phyloP scores from a whole-genome alignment of 2,888 invertebrate genomes.

The Clivina fossor region DNA sequence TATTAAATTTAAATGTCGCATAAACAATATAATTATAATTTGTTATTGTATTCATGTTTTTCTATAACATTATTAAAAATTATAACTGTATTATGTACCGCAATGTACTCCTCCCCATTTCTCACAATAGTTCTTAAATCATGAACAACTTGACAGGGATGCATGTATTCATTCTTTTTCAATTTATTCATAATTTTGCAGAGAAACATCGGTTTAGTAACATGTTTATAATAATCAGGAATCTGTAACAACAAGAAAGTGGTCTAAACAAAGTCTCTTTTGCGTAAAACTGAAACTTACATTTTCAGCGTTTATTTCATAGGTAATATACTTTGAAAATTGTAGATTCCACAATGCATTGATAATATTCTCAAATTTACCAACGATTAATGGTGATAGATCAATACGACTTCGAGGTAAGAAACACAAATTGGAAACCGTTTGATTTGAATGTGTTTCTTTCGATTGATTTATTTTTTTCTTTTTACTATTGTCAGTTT shows the following conservation, averaged over 20 bases:
- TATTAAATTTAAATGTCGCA: too few species aligned
- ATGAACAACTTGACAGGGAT: constrained; percentile 69
- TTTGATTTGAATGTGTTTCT: constrained; percentile 49
- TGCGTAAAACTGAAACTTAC: too few species aligned
- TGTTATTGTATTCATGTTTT: too few species aligned
- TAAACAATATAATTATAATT: too few species aligned
- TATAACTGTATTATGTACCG: too few species aligned
- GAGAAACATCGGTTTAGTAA: constrained; percentile 66
- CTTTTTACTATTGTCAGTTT: too few species aligned
- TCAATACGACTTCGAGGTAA: constrained; percentile 47
- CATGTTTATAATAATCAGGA: constrained; percentile 64
- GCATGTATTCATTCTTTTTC: constrained; percentile 65
- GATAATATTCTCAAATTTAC: constrained; percentile 55
- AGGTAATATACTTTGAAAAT: constrained; percentile 55
- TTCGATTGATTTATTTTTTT: constrained; percentile 2
- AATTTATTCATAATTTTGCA: constrained; percentile 65
- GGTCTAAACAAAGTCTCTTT: too few species aligned
- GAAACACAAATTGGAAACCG: constrained; percentile 49
- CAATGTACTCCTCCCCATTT: constrained; percentile 14
- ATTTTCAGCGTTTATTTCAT: constrained; percentile 58
- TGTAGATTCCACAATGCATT: constrained; percentile 51
- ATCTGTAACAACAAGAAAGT: constrained; percentile 58
- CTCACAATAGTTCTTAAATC: constrained; percentile 65
- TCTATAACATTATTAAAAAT: too few species aligned
- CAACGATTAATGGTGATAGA: constrained; percentile 56